Percentiles rank a stretch among this genome's conserved stretches.
phyloP scores from a whole-genome alignment of 2,888 invertebrate species.

The Oligia fasciuncula region DNA sequence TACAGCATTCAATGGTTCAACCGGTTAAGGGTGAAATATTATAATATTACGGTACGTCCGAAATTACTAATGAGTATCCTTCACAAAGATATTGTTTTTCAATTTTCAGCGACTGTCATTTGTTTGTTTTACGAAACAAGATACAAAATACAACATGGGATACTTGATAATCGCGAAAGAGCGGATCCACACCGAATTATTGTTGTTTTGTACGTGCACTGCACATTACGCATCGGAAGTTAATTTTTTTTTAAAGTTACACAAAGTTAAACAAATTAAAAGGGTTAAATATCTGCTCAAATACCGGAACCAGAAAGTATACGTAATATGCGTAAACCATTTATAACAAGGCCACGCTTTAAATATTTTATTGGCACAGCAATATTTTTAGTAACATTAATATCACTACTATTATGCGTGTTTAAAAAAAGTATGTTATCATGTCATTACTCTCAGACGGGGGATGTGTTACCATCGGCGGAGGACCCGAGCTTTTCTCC shows the following conservation, averaged over 20 bases:
- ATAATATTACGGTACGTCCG: not conserved
- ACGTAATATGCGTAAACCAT: not conserved
- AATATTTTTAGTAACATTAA: conserved; percentile 11
- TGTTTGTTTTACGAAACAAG: conserved; percentile 15
- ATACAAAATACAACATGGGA: not conserved
- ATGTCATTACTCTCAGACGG: conserved; percentile 33
- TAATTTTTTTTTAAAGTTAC: not conserved
- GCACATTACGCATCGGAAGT: not conserved
- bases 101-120: not conserved
- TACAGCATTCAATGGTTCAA: too few species aligned
- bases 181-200: not conserved
- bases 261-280: not conserved
- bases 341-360: not conserved
- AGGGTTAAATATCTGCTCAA: not conserved
- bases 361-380: not conserved
- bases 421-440: not conserved
- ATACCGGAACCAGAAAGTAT: not conserved
- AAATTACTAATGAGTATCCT: not conserved
- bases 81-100: not conserved
- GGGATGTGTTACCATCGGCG: conserved; percentile 65
- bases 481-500: conserved; percentile 64
- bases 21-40: too few species aligned
- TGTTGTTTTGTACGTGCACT: not conserved
- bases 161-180: not conserved
- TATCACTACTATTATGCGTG: not conserved